Conservation (phyloP, 1,140 invertebrate species). For the Rhagoletis pomonella region DNA sequence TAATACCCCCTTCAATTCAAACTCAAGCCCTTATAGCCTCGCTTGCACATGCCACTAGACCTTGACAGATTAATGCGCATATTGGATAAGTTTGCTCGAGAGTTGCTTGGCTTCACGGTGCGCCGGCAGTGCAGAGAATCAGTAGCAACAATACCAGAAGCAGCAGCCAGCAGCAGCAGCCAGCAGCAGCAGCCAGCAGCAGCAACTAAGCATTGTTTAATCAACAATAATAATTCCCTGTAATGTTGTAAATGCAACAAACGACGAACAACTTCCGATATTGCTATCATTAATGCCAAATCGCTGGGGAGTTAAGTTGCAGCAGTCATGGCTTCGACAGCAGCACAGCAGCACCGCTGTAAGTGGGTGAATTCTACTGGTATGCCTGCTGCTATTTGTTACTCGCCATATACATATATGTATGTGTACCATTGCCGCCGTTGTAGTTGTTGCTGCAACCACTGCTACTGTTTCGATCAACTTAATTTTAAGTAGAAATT, state of each 20-base stretch:
- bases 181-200: background rate
- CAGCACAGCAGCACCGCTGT: background rate
- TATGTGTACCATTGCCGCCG: background rate
- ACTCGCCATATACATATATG: background rate
- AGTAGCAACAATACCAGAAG: no score
- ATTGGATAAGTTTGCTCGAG: background rate
- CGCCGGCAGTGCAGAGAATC: background rate
- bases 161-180: background rate
- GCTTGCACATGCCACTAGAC: background rate
- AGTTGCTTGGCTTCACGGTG: background rate
- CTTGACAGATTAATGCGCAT: background rate
- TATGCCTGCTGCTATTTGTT: background rate
- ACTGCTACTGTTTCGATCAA: conserved; percentile 2
- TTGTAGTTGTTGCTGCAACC: background rate
- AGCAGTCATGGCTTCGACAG: background rate
- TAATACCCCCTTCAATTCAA: background rate
- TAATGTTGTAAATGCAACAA: conserved; percentile 51
- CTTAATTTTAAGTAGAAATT: conserved; percentile 37
- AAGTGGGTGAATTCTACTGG: background rate
- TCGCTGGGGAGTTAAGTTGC: conserved; percentile 8
- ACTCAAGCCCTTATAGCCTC: background rate
- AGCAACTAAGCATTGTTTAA: conserved; percentile 17
- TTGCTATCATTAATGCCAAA: conserved; percentile 39
- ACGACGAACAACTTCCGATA: conserved; percentile 33
- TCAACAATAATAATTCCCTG: conserved; percentile 49